Base-by-base conservation (phyloP, 2,113 vertebrate genomes). In the Apus apus region DNA sequence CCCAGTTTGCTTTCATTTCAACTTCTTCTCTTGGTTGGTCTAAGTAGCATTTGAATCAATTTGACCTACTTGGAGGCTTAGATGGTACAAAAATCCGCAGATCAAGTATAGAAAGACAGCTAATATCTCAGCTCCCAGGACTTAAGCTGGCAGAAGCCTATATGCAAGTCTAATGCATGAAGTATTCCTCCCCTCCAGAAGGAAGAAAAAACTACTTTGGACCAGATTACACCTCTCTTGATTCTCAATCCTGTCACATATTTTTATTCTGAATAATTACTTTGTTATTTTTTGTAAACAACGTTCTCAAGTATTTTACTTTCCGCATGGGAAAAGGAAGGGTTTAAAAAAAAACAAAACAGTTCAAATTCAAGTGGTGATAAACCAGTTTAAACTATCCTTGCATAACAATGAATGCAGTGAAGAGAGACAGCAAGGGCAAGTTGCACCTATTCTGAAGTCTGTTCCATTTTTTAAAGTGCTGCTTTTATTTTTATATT, bases 251-350 rank as follows among this genome's bases (percentile, higher is more conserved):
- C 46, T 84, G 34, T 19, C 32, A 65, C 18, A 34, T 43, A 70
- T 68, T 85, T 96, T 85, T 85, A 83, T 80, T 50, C 30, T 79
- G 46, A 95, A 45, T 90, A 93, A 70, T 62, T 65, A 73, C 22
- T 81, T 73, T 86, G 23, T 27, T 84, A 12, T 19, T 84, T 81
- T 93, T 64, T 72, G 87, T 79, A 72, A 85, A 87, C 26, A 87
- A 60, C 8, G 45, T 38, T 78, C 29, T 46, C 58, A 91, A 93
- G 48, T 64, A 48, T 43, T 87, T 92, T 60, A 77, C 13, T 86
- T 88, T 32, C 8, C 79, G 66, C 57, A 50, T 13, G 13, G 74
- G 46, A 74, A 34, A 46, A 4, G 0, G 80, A 53, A 77, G 30
- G 10, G 6, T 36, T 91, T 84, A 14, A 1, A 48, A 87, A 95